phyloP scores from a whole-genome alignment of 2,888 invertebrate species.

The Zootermopsis nevadensis region DNA sequence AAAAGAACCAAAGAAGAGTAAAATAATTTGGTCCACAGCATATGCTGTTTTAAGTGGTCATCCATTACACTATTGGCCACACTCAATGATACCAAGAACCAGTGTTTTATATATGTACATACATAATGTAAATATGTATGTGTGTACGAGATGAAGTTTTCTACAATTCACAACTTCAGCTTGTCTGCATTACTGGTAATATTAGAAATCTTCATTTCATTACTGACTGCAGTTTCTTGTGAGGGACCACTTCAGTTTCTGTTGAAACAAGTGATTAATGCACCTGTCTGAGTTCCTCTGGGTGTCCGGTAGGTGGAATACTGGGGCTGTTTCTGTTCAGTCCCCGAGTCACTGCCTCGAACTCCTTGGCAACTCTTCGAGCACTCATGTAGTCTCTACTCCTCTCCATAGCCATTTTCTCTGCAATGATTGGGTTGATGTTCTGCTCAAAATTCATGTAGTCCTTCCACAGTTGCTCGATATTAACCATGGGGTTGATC shows the following conservation, averaged over 20 bases:
- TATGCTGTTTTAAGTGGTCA: no score
- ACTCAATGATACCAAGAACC: no score
- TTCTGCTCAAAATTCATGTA: slow-evolving; percentile 97
- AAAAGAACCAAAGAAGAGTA: no score
- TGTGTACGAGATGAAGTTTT: no score
- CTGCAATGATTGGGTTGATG: slow-evolving; percentile 90
- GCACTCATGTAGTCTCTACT: slow-evolving; percentile 99
- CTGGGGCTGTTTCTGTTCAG: slow-evolving; percentile 96
- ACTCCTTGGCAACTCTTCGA: slow-evolving; percentile 92
- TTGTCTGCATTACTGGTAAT: no score
- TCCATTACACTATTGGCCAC: no score
- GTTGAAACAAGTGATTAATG: slow-evolving; percentile 21
- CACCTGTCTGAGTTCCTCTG: slow-evolving; percentile 94
- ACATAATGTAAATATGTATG: no score
- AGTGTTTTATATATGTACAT: no score
- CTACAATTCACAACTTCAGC: no score
- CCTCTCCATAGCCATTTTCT: slow-evolving; percentile 97
- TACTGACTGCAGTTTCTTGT: no score
- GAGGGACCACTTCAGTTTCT: slow-evolving; percentile 28
- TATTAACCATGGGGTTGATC: slow-evolving; percentile 95
- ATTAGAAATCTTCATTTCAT: no score
- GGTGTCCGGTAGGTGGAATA: slow-evolving; percentile 91
- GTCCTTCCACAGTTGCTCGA: slow-evolving; percentile 97
- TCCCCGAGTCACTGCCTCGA: slow-evolving; percentile 94
- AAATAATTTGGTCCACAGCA: no score